Conservation (phyloP, 2,113 vertebrate genomes). For the Coptodon bakossiorum region DNA sequence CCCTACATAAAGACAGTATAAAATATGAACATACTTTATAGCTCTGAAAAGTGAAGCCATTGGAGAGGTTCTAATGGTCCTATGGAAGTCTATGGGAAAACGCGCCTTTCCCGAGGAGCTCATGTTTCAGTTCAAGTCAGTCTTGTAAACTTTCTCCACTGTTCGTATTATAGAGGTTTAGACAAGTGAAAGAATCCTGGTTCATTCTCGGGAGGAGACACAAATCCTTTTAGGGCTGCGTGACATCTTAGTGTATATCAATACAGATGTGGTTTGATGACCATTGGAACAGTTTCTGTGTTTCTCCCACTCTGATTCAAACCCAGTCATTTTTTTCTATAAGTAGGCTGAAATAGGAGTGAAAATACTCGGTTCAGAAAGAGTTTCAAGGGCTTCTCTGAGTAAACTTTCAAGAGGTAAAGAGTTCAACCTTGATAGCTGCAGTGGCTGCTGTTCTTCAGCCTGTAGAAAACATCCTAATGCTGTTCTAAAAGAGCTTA, state of each 20-base stretch:
- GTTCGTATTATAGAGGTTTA: neutral
- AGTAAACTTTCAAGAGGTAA: no score
- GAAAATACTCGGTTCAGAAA: neutral
- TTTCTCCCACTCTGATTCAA: neutral
- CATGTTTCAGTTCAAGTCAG: neutral
- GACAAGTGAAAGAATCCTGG: neutral
- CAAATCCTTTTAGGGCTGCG: neutral
- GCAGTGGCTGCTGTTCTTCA: neutral
- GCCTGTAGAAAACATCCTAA: neutral
- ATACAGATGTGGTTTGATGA: neutral
- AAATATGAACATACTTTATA: neutral
- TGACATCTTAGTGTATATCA: neutral
- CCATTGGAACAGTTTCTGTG: neutral
- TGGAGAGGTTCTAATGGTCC: neutral
- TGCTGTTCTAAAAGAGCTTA: no score
- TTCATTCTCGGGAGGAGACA: neutral
- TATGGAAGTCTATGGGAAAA: neutral
- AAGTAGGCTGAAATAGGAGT: neutral
- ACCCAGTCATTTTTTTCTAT: neutral
- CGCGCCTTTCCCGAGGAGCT: neutral
- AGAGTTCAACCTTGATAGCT: no score
- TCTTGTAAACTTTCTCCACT: neutral
- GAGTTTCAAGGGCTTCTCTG: no score
- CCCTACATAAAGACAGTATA: neutral
- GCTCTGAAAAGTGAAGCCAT: neutral